Conservation (phyloP, 2,888 invertebrate species). For the Altica lythri region DNA sequence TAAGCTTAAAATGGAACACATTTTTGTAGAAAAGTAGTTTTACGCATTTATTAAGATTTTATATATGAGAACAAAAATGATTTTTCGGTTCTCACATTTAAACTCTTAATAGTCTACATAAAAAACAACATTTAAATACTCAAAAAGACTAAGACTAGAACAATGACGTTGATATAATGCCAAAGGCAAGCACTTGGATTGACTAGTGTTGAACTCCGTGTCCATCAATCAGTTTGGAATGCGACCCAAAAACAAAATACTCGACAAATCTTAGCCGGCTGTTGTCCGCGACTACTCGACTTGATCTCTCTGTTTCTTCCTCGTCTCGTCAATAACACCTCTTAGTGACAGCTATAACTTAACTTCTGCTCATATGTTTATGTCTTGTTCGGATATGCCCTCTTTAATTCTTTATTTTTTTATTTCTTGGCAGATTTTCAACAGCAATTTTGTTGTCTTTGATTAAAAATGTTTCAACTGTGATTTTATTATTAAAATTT, state of each 20-base stretch:
- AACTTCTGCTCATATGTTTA: constrained; percentile 3
- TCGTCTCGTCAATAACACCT: constrained; percentile 35
- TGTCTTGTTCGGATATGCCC: neutral
- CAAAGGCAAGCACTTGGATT: constrained; percentile 32
- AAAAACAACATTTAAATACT: neutral
- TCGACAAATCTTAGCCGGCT: constrained; percentile 45
- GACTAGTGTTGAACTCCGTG: constrained; percentile 33
- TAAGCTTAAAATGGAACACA: no score
- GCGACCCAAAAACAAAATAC: constrained; percentile 48
- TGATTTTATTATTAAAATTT: no score
- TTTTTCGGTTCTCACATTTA: neutral
- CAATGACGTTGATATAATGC: constrained; percentile 36
- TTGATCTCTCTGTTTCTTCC: constrained; percentile 37
- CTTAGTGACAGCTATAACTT: constrained; percentile 34
- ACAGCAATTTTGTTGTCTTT: no score
- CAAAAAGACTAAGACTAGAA: neutral
- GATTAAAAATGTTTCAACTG: no score
- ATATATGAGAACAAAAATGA: neutral
- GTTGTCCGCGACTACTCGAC: constrained; percentile 37
- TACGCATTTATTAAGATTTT: no score
- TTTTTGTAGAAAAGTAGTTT: no score
- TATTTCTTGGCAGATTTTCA: no score
- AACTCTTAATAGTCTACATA: neutral
- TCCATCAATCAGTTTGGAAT: constrained; percentile 48
- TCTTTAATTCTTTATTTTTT: no score